These are phyloP conservation scores for Ciconia nigra DNA, from an alignment of 2,797 vertebrate genomes.

Conservation along the genomic window DNA sequence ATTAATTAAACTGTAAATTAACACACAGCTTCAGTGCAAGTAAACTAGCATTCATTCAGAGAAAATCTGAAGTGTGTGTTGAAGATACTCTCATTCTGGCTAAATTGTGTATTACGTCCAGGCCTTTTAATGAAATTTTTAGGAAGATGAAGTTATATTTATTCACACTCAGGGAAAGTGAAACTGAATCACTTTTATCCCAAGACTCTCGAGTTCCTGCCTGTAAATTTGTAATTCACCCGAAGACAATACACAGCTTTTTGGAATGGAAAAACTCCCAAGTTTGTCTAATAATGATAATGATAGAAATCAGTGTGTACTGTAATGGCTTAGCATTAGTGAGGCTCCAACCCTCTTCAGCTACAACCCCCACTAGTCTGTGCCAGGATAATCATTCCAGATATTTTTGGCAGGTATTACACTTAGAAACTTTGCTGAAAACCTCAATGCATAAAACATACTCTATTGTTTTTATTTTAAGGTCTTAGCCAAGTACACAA, in stretches of 20 bases:
- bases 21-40: neutral
- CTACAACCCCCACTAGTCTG: neutral
- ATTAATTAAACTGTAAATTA: neutral
- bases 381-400: neutral
- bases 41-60: neutral
- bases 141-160: conserved; percentile 13
- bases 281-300: neutral
- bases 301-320: neutral
- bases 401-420: neutral
- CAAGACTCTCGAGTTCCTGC: neutral
- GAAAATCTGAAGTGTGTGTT: conserved; percentile 4
- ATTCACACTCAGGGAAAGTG: neutral
- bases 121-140: neutral
- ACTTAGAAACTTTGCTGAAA: neutral
- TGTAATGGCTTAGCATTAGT: neutral
- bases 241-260: neutral
- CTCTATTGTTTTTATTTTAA: neutral
- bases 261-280: neutral
- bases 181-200: conserved; percentile 49
- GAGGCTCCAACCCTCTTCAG: neutral
- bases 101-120: neutral
- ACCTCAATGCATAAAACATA: neutral
- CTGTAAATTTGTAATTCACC: neutral
- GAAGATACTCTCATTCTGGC: neutral
- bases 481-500: neutral